Base-by-base conservation (phyloP, 2,797 vertebrate genomes). In the Cirrhinus molitorella region DNA sequence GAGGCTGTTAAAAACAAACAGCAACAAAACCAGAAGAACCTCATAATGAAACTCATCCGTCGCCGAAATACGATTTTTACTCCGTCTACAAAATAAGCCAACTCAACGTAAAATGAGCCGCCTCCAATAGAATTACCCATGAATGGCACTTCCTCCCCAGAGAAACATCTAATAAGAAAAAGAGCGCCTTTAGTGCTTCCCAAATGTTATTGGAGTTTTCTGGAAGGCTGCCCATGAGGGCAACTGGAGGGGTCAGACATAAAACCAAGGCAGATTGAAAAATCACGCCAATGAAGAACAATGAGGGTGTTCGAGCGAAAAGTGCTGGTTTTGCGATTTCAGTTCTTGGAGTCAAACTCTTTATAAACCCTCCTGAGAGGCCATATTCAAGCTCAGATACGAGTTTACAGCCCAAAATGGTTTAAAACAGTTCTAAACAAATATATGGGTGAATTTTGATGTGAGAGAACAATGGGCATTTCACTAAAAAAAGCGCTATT, bases 31-130 rank as follows among this genome's bases (percentile, higher is more conserved):
- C 63, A 25, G 67, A 67, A 37, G 80, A 79, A 28, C 59, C 63
- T 72, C 61, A 2, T 80, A 83, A 76, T 85, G 63, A 86, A 90
- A 78, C 85, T 76, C 83, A 92, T 84, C 86, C 86, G 87, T 89
- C 88, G 86, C 85, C 89, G 63, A 88, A 91, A 92, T 88, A 89
- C 85, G 86, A 89, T 91, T 88, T 91, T 88, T 87, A 83, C 78
- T 59, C 87, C 82, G 61, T 23, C 73, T 25, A 23, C 66, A 80
- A 85, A 87, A 90, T 81, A 86, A 86, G 87, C 88, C 86, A 90
- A 88, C 81, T 75, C 84, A 84, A 88, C 80, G 80, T 25, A 79
- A 68, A 86, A 85, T 21, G 25, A 71, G 14, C 70, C 83, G 21
- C 80, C 85, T 87, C 86, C 81, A 85, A 88, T 90, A 89, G 89